Percentiles rank a stretch among this genome's conserved stretches.
phyloP scores from a whole-genome alignment of 2,888 invertebrate species.

The Philaethria dido region DNA sequence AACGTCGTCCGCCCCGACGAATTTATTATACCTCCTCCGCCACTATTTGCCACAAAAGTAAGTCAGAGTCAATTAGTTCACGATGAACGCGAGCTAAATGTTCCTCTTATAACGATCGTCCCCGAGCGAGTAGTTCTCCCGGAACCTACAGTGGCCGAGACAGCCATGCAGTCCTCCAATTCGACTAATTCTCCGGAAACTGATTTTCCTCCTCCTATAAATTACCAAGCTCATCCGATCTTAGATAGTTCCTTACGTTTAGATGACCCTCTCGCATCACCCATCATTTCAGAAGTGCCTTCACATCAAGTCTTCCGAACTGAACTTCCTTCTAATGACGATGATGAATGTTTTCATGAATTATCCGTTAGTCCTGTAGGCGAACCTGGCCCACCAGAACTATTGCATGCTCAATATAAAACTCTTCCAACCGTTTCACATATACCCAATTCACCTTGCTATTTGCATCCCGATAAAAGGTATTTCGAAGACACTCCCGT shows the following conservation, averaged over 20 bases:
- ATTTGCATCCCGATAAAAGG: conserved; percentile 71
- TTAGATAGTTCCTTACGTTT: conserved; percentile 45
- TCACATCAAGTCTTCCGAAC: conserved; percentile 66
- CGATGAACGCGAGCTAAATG: conserved; percentile 56
- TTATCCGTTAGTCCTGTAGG: conserved; percentile 68
- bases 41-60: conserved; percentile 75
- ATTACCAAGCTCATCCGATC: conserved; percentile 73
- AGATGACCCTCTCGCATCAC: conserved; percentile 52
- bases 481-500: conserved; percentile 55
- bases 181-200: conserved; percentile 72
- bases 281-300: conserved; percentile 70
- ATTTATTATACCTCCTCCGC: conserved; percentile 80
- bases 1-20: conserved; percentile 71
- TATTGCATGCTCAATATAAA: conserved; percentile 75
- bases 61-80: conserved; percentile 64
- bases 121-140: conserved; percentile 73
- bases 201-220: conserved; percentile 76
- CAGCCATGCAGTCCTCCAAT: conserved; percentile 75
- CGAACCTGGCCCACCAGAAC: conserved; percentile 67
- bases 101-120: conserved; percentile 70
- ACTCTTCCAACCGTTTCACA: conserved; percentile 76
- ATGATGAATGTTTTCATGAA: conserved; percentile 64
- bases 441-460: conserved; percentile 77
- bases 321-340: conserved; percentile 55
- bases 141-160: conserved; percentile 70